These are phyloP conservation scores for Actinostola sp. DNA, from an alignment of 92 coral and sea anemone species.

Conservation along the genomic window DNA sequence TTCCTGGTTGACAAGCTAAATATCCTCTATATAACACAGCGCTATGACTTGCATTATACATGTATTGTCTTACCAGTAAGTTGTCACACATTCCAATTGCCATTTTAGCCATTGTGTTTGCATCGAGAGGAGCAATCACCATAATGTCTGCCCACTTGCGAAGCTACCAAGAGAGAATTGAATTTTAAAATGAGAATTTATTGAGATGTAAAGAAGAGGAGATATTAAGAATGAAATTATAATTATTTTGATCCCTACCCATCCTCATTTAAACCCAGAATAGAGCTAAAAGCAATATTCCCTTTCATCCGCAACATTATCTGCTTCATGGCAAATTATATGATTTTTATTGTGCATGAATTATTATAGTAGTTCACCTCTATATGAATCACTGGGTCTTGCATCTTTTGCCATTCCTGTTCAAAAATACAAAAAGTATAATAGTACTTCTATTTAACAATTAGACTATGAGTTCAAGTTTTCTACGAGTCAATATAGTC, in stretches of 20 bases:
- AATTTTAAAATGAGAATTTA: background rate
- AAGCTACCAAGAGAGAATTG: constrained; percentile 47
- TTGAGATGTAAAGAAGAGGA: too few species aligned
- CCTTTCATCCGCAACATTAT: too few species aligned
- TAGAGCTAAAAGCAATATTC: too few species aligned
- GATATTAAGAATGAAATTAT: too few species aligned
- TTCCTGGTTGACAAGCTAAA: too few species aligned
- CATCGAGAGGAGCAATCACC: constrained; percentile 95
- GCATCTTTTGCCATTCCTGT: constrained; percentile 74
- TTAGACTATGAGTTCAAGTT: too few species aligned
- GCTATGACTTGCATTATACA: background rate
- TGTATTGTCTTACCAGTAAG: constrained; percentile 63
- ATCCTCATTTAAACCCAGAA: too few species aligned
- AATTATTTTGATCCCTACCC: too few species aligned
- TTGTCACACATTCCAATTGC: constrained; percentile 93
- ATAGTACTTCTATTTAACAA: background rate
- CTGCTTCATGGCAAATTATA: too few species aligned
- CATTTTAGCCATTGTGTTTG: constrained; percentile 94
- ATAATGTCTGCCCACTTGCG: constrained; percentile 95
- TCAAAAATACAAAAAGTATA: background rate
- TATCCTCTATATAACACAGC: too few species aligned
- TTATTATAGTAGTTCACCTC: constrained; percentile 72
- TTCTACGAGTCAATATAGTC: background rate
- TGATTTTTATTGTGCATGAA: too few species aligned
- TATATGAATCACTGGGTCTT: constrained; percentile 92